Percentiles rank a stretch among this genome's conserved stretches.
Evolutionary conservation across 2,888 invertebrate genomes (phyloP).

Genomic region (Amphipoea lucens): DNA sequence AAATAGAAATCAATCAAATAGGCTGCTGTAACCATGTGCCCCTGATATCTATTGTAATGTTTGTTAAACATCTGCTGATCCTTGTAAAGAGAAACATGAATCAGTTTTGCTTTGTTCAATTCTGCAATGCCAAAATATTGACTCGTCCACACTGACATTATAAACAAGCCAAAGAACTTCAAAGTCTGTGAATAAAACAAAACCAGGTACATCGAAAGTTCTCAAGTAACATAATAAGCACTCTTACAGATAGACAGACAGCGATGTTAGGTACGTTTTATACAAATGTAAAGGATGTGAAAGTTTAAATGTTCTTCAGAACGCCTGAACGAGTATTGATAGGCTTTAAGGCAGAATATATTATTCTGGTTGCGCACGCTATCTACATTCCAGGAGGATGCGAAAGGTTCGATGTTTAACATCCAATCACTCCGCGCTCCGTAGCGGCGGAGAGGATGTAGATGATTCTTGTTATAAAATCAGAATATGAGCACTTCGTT

Average conservation of each 20-base stretch:
- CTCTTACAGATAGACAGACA: background rate
- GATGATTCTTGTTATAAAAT: conserved; percentile 15
- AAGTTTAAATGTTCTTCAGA: conserved; percentile 1
- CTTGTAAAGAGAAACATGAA: background rate
- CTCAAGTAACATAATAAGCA: background rate
- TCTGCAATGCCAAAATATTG: background rate
- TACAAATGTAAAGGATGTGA: background rate
- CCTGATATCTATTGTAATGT: background rate
- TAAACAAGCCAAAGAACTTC: no score
- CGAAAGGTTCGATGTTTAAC: conserved; percentile 22
- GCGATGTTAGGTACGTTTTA: background rate
- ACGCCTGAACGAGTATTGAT: conserved; percentile 20
- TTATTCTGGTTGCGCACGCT: background rate
- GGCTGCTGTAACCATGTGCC: background rate
- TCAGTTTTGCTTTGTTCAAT: background rate
- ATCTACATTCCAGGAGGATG: background rate
- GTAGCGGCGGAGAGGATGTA: background rate
- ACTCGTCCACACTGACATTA: background rate
- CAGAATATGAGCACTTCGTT: background rate
- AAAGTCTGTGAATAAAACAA: no score
- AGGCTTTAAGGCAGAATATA: conserved; percentile 19
- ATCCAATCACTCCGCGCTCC: conserved; percentile 15
- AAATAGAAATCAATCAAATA: no score
- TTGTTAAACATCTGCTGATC: background rate
- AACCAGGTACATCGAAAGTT: background rate